phyloP scores from a whole-genome alignment of 2,888 invertebrate genomes.

The Lampropteryx suffumata region DNA sequence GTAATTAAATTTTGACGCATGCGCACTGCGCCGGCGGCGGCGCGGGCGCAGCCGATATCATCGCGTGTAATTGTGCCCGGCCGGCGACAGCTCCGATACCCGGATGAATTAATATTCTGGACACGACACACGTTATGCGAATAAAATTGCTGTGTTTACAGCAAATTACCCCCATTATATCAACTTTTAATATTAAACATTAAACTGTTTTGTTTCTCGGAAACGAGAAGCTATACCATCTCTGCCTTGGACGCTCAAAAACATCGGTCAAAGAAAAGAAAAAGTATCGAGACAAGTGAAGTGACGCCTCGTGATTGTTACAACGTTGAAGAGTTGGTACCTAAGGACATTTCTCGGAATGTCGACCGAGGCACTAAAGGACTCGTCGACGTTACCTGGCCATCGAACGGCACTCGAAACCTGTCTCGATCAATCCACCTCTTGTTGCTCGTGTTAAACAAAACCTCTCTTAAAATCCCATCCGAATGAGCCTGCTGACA shows the following conservation, averaged over 20 bases:
- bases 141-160: constrained; percentile 47
- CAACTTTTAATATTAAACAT: constrained; percentile 35
- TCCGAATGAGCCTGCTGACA: constrained; percentile 74
- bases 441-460: constrained; percentile 81
- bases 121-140: constrained; percentile 41
- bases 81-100: constrained; percentile 45
- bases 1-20: constrained; percentile 70
- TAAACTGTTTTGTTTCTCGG: constrained; percentile 28
- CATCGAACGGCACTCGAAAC: constrained; percentile 79
- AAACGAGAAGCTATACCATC: constrained; percentile 24
- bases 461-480: constrained; percentile 80
- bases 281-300: constrained; percentile 35
- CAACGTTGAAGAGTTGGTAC: constrained; percentile 58
- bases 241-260: constrained; percentile 26
- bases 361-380: constrained; percentile 66
- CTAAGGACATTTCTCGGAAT: constrained; percentile 77
- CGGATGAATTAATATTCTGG: constrained; percentile 54
- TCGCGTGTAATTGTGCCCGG: constrained; percentile 60
- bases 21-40: constrained; percentile 46
- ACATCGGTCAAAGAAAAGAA: too few species aligned
- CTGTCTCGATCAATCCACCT: constrained; percentile 82
- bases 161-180: constrained; percentile 43
- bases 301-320: constrained; percentile 50
- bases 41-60: constrained; percentile 53
- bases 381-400: constrained; percentile 65